These are phyloP conservation scores for Cephus pulcher DNA, from an alignment of 2,888 invertebrate species.

Conservation along the genomic window DNA sequence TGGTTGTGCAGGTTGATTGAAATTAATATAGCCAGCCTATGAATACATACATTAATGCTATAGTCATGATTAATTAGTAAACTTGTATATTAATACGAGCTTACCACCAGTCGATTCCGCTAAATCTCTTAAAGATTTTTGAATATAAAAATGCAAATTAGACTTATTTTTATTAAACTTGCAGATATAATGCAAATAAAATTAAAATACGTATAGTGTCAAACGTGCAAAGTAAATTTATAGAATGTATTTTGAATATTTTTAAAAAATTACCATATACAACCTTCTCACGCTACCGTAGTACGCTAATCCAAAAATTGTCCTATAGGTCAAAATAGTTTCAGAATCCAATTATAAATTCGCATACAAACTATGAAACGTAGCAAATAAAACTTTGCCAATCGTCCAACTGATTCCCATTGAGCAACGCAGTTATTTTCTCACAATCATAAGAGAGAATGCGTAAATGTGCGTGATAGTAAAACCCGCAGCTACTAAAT, in stretches of 20 bases:
- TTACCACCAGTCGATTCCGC: neutral
- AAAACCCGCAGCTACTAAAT: slow-evolving; percentile 52
- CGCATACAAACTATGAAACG: neutral
- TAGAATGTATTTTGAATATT: neutral
- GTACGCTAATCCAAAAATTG: neutral
- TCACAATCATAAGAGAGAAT: neutral
- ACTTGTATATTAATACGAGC: neutral
- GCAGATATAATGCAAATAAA: neutral
- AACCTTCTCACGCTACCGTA: neutral
- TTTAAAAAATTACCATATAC: neutral
- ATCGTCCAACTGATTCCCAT: neutral
- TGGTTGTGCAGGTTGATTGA: neutral
- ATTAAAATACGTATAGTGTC: neutral
- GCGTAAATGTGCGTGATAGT: slow-evolving; percentile 32
- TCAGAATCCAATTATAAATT: neutral
- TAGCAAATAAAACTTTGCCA: neutral
- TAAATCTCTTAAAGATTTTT: neutral
- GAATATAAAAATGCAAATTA: neutral
- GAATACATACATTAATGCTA: neutral
- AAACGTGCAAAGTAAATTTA: neutral
- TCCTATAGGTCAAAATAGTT: neutral
- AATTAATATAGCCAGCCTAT: neutral
- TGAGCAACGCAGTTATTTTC: neutral
- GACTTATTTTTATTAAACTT: neutral
- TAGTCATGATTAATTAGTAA: neutral